Evolutionary conservation across 2,888 invertebrate genomes (phyloP).

Genomic region (Gymnosoma rotundatum): DNA sequence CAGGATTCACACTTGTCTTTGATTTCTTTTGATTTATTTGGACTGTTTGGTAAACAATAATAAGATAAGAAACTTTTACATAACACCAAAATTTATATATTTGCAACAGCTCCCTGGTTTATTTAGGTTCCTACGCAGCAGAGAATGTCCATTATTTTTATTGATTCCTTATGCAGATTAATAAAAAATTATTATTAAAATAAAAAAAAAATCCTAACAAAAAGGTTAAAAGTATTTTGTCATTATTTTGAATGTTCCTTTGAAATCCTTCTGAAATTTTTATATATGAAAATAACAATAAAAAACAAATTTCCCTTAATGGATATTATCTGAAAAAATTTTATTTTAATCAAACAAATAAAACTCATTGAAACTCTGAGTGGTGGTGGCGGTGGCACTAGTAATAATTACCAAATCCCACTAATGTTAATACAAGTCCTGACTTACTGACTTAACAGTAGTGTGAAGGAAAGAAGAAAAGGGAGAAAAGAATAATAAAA

Average conservation of each 20-base stretch:
- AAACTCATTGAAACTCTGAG: slow-evolving; percentile 20
- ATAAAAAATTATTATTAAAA: too few relatives aligned
- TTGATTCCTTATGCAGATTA: background rate
- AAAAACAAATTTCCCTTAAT: slow-evolving; percentile 43
- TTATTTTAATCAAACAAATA: slow-evolving; percentile 43
- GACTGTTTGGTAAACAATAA: too few relatives aligned
- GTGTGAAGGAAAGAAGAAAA: background rate
- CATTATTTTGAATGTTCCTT: slow-evolving; percentile 22
- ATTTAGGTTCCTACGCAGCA: too few relatives aligned
- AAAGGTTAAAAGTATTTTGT: slow-evolving; percentile 31
- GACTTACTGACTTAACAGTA: slow-evolving; percentile 1
- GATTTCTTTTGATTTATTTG: too few relatives aligned
- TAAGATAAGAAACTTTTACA: too few relatives aligned
- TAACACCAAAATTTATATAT: too few relatives aligned
- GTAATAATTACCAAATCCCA: too few relatives aligned
- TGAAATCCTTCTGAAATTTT: background rate
- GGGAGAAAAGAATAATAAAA: background rate
- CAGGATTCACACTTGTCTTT: too few relatives aligned
- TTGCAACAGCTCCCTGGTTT: too few relatives aligned
- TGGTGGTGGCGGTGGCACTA: too few relatives aligned
- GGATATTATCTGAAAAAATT: slow-evolving; percentile 32
- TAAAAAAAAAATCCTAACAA: too few relatives aligned
- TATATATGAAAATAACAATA: background rate
- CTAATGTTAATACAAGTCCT: too few relatives aligned
- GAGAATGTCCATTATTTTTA: background rate